Conservation (phyloP, 2,888 invertebrate species). For the Drosophila demipolita region DNA sequence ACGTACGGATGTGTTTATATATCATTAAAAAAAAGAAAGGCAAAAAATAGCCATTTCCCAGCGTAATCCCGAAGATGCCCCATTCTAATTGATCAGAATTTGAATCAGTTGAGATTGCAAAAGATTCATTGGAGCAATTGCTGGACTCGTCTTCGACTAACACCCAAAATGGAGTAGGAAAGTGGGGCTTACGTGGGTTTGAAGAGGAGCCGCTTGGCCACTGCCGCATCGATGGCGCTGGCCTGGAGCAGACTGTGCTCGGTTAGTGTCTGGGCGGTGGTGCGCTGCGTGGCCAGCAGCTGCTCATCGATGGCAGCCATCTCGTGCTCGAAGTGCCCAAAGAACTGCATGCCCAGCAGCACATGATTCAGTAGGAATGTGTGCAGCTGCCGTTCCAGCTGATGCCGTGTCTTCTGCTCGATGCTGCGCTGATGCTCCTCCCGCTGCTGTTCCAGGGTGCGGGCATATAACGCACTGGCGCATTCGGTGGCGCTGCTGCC, state of each 20-base stretch:
- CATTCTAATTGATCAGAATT: no score
- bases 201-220: slow-evolving; percentile 88
- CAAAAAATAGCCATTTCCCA: no score
- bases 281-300: slow-evolving; percentile 73
- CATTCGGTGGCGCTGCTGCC: slow-evolving; percentile 61
- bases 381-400: slow-evolving; percentile 88
- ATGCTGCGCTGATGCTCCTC: slow-evolving; percentile 75
- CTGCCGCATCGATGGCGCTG: slow-evolving; percentile 89
- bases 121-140: no score
- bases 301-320: slow-evolving; percentile 74
- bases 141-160: no score
- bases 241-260: slow-evolving; percentile 88
- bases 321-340: slow-evolving; percentile 89
- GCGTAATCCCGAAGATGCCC: no score
- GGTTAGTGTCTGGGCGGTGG: slow-evolving; percentile 76
- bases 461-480: slow-evolving; percentile 64
- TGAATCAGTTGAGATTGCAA: no score
- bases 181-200: slow-evolving; percentile 81
- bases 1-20: neutral
- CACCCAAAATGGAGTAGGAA: neutral
- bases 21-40: neutral
- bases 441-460: slow-evolving; percentile 72
- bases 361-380: slow-evolving; percentile 92
- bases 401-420: slow-evolving; percentile 85
- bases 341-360: slow-evolving; percentile 91